Base-by-base conservation (phyloP, 2,888 invertebrate species). In the Drosophila pseudotakahashii region DNA sequence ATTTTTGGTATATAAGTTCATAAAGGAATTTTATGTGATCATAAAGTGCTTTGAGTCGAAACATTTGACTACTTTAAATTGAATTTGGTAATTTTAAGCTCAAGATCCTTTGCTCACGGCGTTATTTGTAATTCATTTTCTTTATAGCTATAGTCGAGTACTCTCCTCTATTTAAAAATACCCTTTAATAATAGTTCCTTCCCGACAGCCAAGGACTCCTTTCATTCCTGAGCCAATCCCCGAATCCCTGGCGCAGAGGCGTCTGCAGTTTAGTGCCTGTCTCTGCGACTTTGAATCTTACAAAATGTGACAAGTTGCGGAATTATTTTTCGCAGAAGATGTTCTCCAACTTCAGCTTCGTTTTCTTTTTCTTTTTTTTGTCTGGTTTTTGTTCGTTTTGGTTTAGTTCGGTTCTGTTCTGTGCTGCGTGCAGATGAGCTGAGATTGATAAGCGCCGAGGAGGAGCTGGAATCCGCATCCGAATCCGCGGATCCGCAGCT, bases 261-360 rank as follows among this genome's bases (percentile, higher is more conserved):
- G 87, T 86, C 80, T 83, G 57, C 55, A 64, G 42, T 39, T 68
- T 53, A 44, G 23, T 44, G 53, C 37, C 71, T 51, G 70, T 61
- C 51, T 30, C 52, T 9, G 50, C 42, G 45, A 68, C 45, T 64
- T 68, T 47, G 63, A 75, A 70, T 68, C 66, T 79, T 77, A 85
- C 87, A 81, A 87, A 84, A 89, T 84, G 83, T 88, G 84, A 84
- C 84, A 84, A 84, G 84, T 88, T 81, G 86, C 80, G 71, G 78
- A 88, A 85, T 85, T 79, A 78, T 85, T 85, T 85, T 85, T 88
- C 85, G 83, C 80, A 88, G 85, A 85, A 85, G 82, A 81, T 89
- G 89, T 85, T 88, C 69, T 54, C 7, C 48, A 23, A 32, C 61
- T 63, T 10, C 58, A 36, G 19, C 23, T 53, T 11, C 36, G 36